phyloP scores from a whole-genome alignment of 1,140 invertebrate genomes.

The Polyergus mexicanus region DNA sequence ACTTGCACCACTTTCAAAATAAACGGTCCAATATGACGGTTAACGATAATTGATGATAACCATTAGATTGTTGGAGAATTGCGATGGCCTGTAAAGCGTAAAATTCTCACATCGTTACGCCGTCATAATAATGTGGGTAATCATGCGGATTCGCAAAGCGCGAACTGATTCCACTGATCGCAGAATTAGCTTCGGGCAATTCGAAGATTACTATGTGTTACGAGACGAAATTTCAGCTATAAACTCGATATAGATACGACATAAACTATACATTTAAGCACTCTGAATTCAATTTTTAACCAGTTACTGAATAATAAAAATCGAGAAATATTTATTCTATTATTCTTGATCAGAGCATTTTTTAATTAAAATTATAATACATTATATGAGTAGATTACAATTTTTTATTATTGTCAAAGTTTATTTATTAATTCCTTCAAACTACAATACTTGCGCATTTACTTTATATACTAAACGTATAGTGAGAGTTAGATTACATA shows the following conservation, averaged over 20 bases:
- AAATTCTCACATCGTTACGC: constrained; percentile 30
- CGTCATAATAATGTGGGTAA: constrained; percentile 34
- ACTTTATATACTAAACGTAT: not conserved
- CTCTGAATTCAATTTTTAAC: not conserved
- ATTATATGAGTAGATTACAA: no score
- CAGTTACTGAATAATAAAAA: not conserved
- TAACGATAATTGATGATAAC: constrained; percentile 1
- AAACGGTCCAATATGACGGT: no score
- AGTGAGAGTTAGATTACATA: no score
- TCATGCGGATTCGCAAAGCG: constrained; percentile 42
- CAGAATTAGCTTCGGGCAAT: constrained; percentile 31
- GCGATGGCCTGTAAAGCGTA: constrained; percentile 6
- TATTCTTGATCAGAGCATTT: no score
- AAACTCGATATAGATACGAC: not conserved
- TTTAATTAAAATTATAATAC: not conserved
- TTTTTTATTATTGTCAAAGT: no score
- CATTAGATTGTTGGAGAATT: constrained; percentile 25
- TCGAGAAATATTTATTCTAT: no score
- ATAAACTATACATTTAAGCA: not conserved
- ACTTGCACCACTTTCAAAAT: no score
- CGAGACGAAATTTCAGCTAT: constrained; percentile 25
- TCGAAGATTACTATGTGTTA: constrained; percentile 32
- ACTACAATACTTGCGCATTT: not conserved
- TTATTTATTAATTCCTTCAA: not conserved
- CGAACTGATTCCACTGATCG: constrained; percentile 32